phyloP scores from a whole-genome alignment of 2,113 vertebrate genomes.

The Odocoileus hemionus region DNA sequence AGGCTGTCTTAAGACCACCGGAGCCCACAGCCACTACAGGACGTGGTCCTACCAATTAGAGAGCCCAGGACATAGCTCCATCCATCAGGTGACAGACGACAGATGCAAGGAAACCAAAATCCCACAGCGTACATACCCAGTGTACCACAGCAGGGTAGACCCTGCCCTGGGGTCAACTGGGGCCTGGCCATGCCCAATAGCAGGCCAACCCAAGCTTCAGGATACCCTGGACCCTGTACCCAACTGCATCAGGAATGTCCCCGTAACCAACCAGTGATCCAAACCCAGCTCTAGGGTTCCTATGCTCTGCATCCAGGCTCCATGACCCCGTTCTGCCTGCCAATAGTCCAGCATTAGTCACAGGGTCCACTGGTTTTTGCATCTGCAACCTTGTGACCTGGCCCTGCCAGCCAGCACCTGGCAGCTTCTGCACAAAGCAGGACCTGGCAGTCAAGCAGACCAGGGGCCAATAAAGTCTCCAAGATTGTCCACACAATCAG shows the following conservation, averaged over 20 bases:
- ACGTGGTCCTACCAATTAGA: background rate
- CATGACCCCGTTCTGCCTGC: background rate
- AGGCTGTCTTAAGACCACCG: background rate
- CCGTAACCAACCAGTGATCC: background rate
- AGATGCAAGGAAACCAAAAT: background rate
- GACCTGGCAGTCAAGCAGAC: background rate
- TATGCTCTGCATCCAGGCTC: background rate
- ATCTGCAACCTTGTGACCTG: background rate
- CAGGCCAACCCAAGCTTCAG: background rate
- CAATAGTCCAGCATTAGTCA: background rate
- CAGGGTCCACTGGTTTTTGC: background rate
- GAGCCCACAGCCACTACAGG: background rate
- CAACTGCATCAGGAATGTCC: background rate
- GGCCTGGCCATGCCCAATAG: background rate
- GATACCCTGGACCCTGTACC: background rate
- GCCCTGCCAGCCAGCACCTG: background rate
- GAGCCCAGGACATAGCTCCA: background rate
- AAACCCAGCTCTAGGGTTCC: background rate
- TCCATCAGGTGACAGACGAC: background rate
- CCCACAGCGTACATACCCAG: background rate
- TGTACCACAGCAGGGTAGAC: background rate
- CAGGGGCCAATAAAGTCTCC: background rate
- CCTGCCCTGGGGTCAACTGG: background rate
- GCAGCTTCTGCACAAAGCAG: background rate
- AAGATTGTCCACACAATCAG: background rate